Evolutionary conservation across 2,113 vertebrate genomes (phyloP).

Genomic region (Carlito syrichta): DNA sequence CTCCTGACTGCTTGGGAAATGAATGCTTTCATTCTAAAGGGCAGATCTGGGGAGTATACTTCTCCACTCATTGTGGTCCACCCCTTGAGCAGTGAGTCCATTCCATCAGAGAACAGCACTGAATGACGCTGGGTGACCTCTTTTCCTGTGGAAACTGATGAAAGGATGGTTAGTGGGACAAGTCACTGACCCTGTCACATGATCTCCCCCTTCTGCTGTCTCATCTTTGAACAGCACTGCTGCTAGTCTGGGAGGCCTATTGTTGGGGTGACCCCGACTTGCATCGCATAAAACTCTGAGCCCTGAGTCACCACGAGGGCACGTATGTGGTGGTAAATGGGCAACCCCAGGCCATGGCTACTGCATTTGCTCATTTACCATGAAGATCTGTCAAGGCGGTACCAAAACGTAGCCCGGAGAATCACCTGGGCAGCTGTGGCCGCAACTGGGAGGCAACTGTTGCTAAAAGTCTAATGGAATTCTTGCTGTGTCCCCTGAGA

Average conservation of each 20-base stretch:
- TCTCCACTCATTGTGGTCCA: too few relatives aligned
- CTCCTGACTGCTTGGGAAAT: neutral
- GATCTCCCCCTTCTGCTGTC: too few relatives aligned
- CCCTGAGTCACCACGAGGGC: neutral
- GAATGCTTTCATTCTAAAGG: neutral
- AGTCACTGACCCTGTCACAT: neutral
- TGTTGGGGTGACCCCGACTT: neutral
- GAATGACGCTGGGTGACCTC: neutral
- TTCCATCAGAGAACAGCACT: neutral
- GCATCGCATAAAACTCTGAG: neutral
- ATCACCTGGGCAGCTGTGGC: neutral
- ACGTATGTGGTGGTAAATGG: neutral
- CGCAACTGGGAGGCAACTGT: neutral
- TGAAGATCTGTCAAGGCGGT: neutral
- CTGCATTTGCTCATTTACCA: neutral
- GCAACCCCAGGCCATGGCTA: neutral
- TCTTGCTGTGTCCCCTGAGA: neutral
- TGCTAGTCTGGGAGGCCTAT: neutral
- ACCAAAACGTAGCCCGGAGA: neutral
- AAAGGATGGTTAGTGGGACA: neutral
- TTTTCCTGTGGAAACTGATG: neutral
- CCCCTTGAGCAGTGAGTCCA: neutral
- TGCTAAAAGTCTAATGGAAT: neutral
- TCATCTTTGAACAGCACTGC: neutral
- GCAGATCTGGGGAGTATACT: neutral